A percentile compares a stretch with the other conserved stretches of the same genome.
These are phyloP conservation scores for Spodoptera frugiperda DNA, from an alignment of 1,140 invertebrate genomes.

Conservation along the genomic window DNA sequence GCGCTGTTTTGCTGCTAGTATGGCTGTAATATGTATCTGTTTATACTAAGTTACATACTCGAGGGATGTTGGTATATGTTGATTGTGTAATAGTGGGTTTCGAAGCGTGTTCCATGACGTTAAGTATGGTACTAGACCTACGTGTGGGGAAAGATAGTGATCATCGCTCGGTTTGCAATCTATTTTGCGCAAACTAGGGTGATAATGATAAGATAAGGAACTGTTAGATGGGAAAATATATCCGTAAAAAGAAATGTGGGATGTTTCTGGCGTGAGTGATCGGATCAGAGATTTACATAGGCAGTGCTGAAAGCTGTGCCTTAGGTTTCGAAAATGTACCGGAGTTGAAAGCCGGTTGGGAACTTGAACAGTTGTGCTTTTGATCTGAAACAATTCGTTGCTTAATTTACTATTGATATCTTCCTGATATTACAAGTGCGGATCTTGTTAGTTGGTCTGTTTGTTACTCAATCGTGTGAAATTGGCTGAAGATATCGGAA, in stretches of 20 bases:
- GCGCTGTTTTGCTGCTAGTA: not conserved
- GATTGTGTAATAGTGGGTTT: constrained; percentile 4
- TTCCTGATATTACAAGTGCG: no score
- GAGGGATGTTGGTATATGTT: not conserved
- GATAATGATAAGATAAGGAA: not conserved
- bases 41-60: constrained; percentile 1
- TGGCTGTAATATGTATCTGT: not conserved
- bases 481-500: no score
- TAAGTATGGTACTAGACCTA: not conserved
- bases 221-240: not conserved
- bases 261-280: constrained; percentile 1
- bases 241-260: constrained; percentile 7
- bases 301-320: not conserved
- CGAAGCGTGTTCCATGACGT: not conserved
- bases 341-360: not conserved
- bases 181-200: constrained; percentile 1
- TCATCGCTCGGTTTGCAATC: not conserved
- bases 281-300: constrained; percentile 12
- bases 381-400: no score
- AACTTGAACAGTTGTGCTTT: no score
- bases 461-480: no score
- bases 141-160: not conserved
- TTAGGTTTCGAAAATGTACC: not conserved
- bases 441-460: no score
- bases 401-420: no score